Evolutionary conservation across 1,140 invertebrate species (phyloP).

Genomic region (Trypoxylus dichotomus): DNA sequence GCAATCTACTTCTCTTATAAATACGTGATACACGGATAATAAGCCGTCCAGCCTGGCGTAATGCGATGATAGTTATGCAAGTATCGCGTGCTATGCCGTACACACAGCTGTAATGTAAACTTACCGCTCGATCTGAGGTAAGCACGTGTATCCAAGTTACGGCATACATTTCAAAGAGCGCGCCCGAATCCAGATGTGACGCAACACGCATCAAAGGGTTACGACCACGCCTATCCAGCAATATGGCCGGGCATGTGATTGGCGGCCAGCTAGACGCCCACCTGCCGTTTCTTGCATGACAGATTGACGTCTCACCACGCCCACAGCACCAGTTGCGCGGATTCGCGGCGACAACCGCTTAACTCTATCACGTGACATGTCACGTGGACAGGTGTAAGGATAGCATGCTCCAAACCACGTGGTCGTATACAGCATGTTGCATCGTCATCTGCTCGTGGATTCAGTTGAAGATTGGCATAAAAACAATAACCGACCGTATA

Average conservation of each 20-base stretch:
- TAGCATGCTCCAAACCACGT: not conserved
- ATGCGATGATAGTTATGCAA: conserved; percentile 18
- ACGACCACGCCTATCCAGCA: conserved; percentile 32
- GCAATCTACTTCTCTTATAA: conserved; percentile 4
- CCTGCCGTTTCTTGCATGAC: conserved; percentile 31
- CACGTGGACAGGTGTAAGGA: conserved; percentile 25
- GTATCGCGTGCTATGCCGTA: conserved; percentile 19
- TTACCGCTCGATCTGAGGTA: not conserved
- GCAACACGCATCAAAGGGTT: conserved; percentile 34
- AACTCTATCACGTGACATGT: conserved; percentile 29
- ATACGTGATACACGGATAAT: conserved; percentile 16
- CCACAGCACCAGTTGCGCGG: conserved; percentile 34
- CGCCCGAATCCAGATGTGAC: conserved; percentile 31
- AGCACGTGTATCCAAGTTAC: conserved; percentile 19
- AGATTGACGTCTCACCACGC: conserved; percentile 33
- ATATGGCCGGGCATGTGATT: conserved; percentile 35
- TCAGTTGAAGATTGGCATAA: not conserved
- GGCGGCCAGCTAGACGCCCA: conserved; percentile 31
- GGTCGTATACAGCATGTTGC: not conserved
- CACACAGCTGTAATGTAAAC: not conserved
- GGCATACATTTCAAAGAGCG: conserved; percentile 25
- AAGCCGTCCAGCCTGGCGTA: not conserved
- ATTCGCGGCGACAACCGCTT: conserved; percentile 31
- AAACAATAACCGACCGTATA: not conserved
- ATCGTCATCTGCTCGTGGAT: not conserved